Evolutionary conservation across 2,113 vertebrate genomes (phyloP), one percentile per base, ranked within the genome.

Genomic region (Synodontis membranacea): DNA sequence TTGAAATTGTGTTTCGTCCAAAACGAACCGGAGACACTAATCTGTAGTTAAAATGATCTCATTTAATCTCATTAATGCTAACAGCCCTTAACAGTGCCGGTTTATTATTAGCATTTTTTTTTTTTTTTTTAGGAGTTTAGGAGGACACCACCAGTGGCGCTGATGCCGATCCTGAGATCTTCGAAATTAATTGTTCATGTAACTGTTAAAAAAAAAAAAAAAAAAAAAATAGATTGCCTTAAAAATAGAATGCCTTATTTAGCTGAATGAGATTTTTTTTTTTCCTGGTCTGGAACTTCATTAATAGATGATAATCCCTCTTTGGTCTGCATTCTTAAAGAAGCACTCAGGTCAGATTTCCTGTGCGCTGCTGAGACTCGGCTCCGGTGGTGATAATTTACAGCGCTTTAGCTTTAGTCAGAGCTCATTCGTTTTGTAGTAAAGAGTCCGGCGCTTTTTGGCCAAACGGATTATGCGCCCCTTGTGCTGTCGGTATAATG

Each of bases 11-110:
- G 14, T 68, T 66, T 54, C 39, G 46, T 23, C 25, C 75, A 80
- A 78, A 78, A 79, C 62, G 76, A 46, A 75, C 83, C 6, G 39
- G 37, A 37, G 84, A 78, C 52, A 37, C 76, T 52, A 37, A 39
- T 80, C 60, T 86, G 31, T 37, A 86, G 60, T 68, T 86, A 42
- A 68, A 60, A 86, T 68, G 84, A 86, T 79, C 39, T 62, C 75
- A 66, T 79, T 79, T 80, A 60, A 80, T 79, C 39, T 76, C 84
- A 66, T 85, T 85, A 79, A 85, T 64, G 66, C 68, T 42, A 84
- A 56, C 48, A 54, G 50, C 66, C 68, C 44, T 15, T n/a, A 25
- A 28, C 34, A 34, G 48, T 5, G 6, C 9, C 8, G 8, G 9
- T 85, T 66, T 10, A 39, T 66, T 66, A 76, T 79, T 52, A 79